A percentile compares a stretch with the other conserved stretches of the same genome.
These are phyloP conservation scores for Epistrophella euchroma DNA, from an alignment of 2,888 invertebrate genomes.

Conservation along the genomic window DNA sequence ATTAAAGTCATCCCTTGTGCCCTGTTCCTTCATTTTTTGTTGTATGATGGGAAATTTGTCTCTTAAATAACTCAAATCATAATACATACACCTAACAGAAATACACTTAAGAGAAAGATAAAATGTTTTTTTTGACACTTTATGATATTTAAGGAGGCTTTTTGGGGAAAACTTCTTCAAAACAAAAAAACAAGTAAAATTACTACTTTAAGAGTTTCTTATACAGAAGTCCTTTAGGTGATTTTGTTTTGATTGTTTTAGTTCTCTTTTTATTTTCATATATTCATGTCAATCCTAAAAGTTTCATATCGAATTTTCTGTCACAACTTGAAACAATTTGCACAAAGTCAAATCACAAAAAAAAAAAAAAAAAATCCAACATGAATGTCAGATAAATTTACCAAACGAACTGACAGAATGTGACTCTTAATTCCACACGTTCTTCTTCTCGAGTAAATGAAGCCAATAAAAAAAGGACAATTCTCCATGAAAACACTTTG, in stretches of 20 bases:
- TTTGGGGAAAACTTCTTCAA: neutral
- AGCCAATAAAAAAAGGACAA: conserved; percentile 37
- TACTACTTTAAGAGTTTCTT: conserved; percentile 7
- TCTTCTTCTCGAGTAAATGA: conserved; percentile 2
- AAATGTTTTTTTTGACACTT: conserved; percentile 30
- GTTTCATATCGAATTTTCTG: neutral
- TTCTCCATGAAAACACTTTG: neutral
- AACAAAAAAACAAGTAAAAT: conserved; percentile 1
- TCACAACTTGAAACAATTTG: conserved; percentile 7
- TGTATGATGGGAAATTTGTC: neutral
- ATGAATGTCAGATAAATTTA: neutral
- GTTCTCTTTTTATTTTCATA: neutral
- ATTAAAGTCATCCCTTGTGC: neutral
- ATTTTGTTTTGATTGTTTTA: conserved; percentile 11
- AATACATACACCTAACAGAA: neutral
- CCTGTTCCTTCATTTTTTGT: neutral
- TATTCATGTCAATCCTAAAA: neutral
- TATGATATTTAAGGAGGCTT: conserved; percentile 17
- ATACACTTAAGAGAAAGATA: conserved; percentile 20
- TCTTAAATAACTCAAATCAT: conserved; percentile 16
- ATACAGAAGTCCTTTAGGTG: neutral
- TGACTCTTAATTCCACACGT: conserved; percentile 35
- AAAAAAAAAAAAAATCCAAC: too few relatives aligned
- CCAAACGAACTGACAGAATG: conserved; percentile 27
- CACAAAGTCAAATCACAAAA: neutral